Evolutionary conservation across 2,113 vertebrate genomes (phyloP).

Genomic region (Prietella phreatophila): DNA sequence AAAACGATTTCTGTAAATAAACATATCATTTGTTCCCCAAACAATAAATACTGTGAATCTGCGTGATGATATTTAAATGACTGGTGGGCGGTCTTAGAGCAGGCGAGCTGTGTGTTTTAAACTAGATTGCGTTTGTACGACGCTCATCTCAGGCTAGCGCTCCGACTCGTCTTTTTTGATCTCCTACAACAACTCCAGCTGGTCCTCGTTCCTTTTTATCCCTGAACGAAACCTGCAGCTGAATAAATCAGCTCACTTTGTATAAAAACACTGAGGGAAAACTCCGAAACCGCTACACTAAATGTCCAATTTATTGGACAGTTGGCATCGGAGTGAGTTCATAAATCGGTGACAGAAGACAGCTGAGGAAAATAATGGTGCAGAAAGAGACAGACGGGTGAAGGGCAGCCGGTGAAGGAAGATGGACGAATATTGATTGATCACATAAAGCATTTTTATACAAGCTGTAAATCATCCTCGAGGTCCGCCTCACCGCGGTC

Average conservation of each 20-base stretch:
- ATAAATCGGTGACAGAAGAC: slow-evolving; percentile 4
- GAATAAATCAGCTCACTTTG: neutral
- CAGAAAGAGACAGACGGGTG: slow-evolving; percentile 14
- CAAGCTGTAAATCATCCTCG: slow-evolving; percentile 13
- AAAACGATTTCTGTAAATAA: too few species aligned
- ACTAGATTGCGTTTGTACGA: neutral
- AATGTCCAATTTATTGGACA: slow-evolving; percentile 8
- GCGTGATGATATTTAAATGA: neutral
- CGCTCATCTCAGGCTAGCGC: neutral
- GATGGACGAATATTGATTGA: slow-evolving; percentile 53
- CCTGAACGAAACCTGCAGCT: neutral
- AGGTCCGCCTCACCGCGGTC: neutral
- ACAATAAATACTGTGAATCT: neutral
- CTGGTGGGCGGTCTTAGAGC: neutral
- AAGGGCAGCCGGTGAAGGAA: slow-evolving; percentile 17
- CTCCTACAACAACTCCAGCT: neutral
- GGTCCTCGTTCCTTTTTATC: neutral
- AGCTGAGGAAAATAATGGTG: slow-evolving; percentile 52
- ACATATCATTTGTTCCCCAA: too few species aligned
- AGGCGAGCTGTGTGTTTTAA: neutral
- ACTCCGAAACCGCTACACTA: neutral
- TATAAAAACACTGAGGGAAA: neutral
- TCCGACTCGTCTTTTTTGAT: neutral
- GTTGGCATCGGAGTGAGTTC: neutral
- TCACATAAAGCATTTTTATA: neutral